These are phyloP conservation scores for Macaria liturata DNA, from an alignment of 2,888 invertebrate species.

Conservation along the genomic window DNA sequence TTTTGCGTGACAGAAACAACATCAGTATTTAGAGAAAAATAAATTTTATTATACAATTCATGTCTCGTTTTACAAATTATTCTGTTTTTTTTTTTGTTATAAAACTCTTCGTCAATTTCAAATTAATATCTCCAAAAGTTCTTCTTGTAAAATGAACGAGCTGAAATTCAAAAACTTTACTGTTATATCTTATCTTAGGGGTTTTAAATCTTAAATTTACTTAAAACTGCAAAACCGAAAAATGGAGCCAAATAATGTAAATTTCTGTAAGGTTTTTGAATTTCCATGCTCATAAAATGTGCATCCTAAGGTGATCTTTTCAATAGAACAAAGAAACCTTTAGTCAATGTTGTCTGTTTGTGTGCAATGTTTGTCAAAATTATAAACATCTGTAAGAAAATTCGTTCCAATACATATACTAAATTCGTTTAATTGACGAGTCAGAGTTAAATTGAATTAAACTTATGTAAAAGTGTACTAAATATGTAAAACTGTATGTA, in stretches of 20 bases:
- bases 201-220: too few relatives aligned
- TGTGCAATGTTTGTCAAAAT: too few relatives aligned
- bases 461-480: too few relatives aligned
- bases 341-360: too few relatives aligned
- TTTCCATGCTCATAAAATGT: constrained; percentile 9
- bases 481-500: too few relatives aligned
- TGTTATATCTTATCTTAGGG: constrained; percentile 4
- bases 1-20: constrained; percentile 39
- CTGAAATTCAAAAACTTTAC: constrained; percentile 51
- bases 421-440: too few relatives aligned
- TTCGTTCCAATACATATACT: too few relatives aligned
- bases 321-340: too few relatives aligned
- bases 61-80: not conserved
- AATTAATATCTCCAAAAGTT: constrained; percentile 18
- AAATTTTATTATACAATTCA: not conserved
- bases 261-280: constrained; percentile 35
- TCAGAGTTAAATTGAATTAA: too few relatives aligned
- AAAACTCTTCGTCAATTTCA: constrained; percentile 14
- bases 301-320: too few relatives aligned
- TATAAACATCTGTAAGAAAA: too few relatives aligned
- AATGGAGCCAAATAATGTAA: not conserved
- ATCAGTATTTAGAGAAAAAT: too few relatives aligned
- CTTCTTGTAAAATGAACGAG: constrained; percentile 29
- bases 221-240: not conserved
- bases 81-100: constrained; percentile 3